phyloP scores from a whole-genome alignment of 1,140 invertebrate genomes.

The Oedothorax gibbosus region DNA sequence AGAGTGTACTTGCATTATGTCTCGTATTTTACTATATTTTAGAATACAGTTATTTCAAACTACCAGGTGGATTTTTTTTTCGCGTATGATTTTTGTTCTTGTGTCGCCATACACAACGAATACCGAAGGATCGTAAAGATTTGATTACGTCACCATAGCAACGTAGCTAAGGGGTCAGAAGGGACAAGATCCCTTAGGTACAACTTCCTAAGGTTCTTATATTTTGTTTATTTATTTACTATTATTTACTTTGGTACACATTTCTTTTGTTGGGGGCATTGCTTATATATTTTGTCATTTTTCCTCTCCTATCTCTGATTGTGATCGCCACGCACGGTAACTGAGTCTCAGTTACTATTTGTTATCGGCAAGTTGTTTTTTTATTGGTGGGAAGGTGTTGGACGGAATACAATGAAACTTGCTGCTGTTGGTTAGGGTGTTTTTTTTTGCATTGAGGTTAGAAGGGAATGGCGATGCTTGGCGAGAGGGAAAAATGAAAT shows the following conservation, averaged over 20 bases:
- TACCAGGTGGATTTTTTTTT: background rate
- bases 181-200: slow-evolving; percentile 30
- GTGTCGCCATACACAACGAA: slow-evolving; percentile 40
- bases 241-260: slow-evolving; percentile 46
- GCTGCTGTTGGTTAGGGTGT: too few relatives aligned
- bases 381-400: too few relatives aligned
- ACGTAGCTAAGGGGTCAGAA: slow-evolving; percentile 3
- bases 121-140: slow-evolving; percentile 51
- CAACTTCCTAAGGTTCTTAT: background rate
- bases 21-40: too few relatives aligned
- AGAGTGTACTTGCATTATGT: too few relatives aligned
- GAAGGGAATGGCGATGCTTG: too few relatives aligned
- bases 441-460: too few relatives aligned
- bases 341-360: slow-evolving; percentile 36
- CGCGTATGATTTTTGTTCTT: slow-evolving; percentile 1
- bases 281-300: slow-evolving; percentile 19
- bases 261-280: background rate
- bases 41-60: too few relatives aligned
- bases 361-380: slow-evolving; percentile 18
- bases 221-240: slow-evolving; percentile 1
- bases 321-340: slow-evolving; percentile 13
- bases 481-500: too few relatives aligned
- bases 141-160: slow-evolving; percentile 45
- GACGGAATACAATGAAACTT: too few relatives aligned
- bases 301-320: background rate